These are phyloP conservation scores for Megalops cyprinoides DNA, from an alignment of 2,797 vertebrate genomes.

Conservation along the genomic window DNA sequence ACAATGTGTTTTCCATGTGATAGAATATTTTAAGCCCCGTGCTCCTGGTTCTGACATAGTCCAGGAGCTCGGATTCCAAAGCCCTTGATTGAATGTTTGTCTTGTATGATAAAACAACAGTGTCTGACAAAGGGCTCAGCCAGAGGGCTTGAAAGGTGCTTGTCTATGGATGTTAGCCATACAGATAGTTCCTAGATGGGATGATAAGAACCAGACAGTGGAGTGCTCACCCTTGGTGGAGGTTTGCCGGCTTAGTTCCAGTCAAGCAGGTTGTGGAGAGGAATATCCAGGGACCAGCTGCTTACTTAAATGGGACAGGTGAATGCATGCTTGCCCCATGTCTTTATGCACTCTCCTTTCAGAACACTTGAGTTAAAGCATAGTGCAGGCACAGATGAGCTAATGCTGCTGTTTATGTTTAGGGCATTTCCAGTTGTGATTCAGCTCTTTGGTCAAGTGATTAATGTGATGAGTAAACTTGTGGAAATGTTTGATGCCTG, in stretches of 20 bases:
- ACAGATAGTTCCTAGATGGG: constrained; percentile 35
- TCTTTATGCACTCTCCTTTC: background rate
- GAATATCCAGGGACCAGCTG: background rate
- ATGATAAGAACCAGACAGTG: constrained; percentile 55
- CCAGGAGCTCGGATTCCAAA: background rate
- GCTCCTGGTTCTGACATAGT: background rate
- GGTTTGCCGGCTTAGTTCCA: background rate
- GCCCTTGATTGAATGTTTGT: background rate
- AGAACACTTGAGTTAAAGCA: too few species aligned
- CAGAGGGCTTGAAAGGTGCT: constrained; percentile 48
- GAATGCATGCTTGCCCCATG: background rate
- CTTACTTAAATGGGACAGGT: background rate
- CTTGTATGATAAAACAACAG: background rate
- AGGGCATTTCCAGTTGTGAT: too few species aligned
- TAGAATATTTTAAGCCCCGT: background rate
- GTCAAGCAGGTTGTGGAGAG: background rate
- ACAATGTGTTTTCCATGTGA: background rate
- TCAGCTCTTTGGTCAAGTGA: too few species aligned
- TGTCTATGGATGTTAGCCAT: constrained; percentile 42
- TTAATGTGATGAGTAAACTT: too few species aligned
- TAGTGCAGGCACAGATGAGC: too few species aligned
- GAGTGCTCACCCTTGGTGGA: background rate
- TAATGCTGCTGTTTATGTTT: too few species aligned
- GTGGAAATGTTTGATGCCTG: too few species aligned
- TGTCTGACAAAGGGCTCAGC: background rate